Evolutionary conservation across 1,140 invertebrate species (phyloP).

Genomic region (Drosophila dunni): DNA sequence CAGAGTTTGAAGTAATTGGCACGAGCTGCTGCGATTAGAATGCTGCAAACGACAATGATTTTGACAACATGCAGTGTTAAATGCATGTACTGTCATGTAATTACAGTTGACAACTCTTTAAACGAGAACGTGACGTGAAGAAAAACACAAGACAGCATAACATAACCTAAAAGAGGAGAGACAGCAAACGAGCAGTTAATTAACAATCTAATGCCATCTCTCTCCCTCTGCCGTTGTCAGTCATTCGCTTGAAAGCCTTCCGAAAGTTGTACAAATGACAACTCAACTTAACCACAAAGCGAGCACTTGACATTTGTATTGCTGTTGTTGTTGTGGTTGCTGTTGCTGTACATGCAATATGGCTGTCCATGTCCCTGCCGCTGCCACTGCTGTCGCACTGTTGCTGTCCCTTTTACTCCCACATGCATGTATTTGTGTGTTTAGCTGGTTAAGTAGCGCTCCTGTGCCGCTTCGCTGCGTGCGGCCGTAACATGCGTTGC

Average conservation of each 20-base stretch:
- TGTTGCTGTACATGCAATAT: background rate
- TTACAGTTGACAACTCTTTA: background rate
- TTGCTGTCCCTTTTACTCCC: too few species aligned
- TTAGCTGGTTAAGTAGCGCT: too few species aligned
- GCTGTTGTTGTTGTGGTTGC: slow-evolving; percentile 8
- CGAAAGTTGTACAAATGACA: background rate
- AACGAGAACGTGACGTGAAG: background rate
- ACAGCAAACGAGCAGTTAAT: slow-evolving; percentile 43
- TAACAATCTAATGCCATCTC: slow-evolving; percentile 33
- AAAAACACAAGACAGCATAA: background rate
- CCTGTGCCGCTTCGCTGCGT: too few species aligned
- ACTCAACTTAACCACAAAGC: background rate
- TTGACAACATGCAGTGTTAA: background rate
- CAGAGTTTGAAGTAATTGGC: too few species aligned
- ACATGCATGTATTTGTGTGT: too few species aligned
- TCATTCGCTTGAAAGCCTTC: background rate
- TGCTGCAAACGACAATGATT: background rate
- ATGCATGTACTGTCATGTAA: background rate
- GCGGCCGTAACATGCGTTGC: too few species aligned
- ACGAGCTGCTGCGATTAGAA: background rate
- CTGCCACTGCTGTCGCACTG: too few species aligned
- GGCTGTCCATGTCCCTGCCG: background rate
- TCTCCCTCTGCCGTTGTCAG: background rate
- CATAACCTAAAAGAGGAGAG: slow-evolving; percentile 15
- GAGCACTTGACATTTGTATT: slow-evolving; percentile 6